Evolutionary conservation across 1,140 invertebrate species (phyloP), one percentile per base, ranked within the genome.

Genomic region (Euwallacea similis): DNA sequence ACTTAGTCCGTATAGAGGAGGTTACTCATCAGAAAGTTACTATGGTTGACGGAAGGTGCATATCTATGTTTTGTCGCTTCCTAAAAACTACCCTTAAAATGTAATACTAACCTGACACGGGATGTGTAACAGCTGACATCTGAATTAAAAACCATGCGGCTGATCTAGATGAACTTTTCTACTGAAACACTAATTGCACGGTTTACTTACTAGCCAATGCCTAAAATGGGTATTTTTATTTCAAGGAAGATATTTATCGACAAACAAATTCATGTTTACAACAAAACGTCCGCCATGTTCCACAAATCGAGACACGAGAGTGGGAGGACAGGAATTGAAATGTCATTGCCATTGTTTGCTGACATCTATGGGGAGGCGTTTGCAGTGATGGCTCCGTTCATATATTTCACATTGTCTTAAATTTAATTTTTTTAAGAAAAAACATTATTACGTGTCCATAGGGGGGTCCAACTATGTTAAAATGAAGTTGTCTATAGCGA

Each of bases 91-190:
- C 69, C 69, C 68, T 44, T 72, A 68, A 33, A 33, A 33, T 64
- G 62, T 61, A 64, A 54, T 75, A 80, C 82, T 84, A 84, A 87
- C 86, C 86, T 86, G 85, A 83, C 81, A 87, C 84, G 80, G 86
- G 86, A 85, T 87, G 86, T 82, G 86, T 86, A 84, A 88, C 84
- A 80, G 86, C 84, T 78, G 86, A 87, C 86, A 88, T 87, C 82
- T 84, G 84, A 82, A 84, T 78, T 73, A 77, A 83, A 83, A 85
- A 86, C 84, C 79, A 81, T 81, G 75, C 80, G 79, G 76, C 73
- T 69, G 56, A 46, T 64, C 67, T 64, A 74, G 21, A 15, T 43
- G 42, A 50, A 16, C 63, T 66, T 60, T 63, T 58, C 42, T 41
- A 21, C 15, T 13, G 44, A 50, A 62, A 53, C 66, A 65, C 53